Evolutionary conservation across 2,888 invertebrate species (phyloP), one percentile per base, ranked within the genome.

Genomic region (Oegoconia quadripuncta): DNA sequence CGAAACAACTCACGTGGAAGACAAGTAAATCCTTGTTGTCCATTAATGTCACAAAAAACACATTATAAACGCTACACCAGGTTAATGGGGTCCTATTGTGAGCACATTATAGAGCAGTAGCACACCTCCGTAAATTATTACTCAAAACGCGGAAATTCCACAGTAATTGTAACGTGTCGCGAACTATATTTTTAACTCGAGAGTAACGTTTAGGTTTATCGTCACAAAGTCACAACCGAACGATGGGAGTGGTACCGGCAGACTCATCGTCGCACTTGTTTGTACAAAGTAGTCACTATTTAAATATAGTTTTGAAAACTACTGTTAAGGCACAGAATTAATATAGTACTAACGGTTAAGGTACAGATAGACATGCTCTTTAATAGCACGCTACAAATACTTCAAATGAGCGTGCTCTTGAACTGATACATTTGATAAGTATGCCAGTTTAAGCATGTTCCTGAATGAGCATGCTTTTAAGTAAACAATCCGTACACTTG

Each of bases 81-180:
- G 25, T 32, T 15, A 31, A 25, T 11, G 18, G 34, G 8, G 12
- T 11, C 14, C 16, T 3, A 6, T 12, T n/a, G 23, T 25, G 16
- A 29, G n/a, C 12, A 16, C 7, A 14, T 15, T 34, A 25, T n/a
- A 34, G 8, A 20, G 20, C 11, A 20, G 12, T 9, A 9, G 17
- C 25, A 12, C 27, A 34, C 55, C 55, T 55, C 52, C 52, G 54
- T 46, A 42, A 52, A 50, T 55, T 52, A 49, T 53, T 15, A 11
- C 43, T 32, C 36, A 49, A 42, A 49, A 57, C 50, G 53, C 65
- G 66, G 69, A 71, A 69, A 65, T 54, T 46, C 48, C 45, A 46
- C 60, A 69, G 52, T 55, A 51, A 55, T 44, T 39, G 51, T 49
- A 60, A 57, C 56, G 48, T 57, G 46, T 38, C 35, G 28, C 41